Percentiles rank a stretch among this genome's conserved stretches.
These are phyloP conservation scores for Platysternon megacephalum DNA, from an alignment of 2,113 vertebrate genomes.

Conservation along the genomic window DNA sequence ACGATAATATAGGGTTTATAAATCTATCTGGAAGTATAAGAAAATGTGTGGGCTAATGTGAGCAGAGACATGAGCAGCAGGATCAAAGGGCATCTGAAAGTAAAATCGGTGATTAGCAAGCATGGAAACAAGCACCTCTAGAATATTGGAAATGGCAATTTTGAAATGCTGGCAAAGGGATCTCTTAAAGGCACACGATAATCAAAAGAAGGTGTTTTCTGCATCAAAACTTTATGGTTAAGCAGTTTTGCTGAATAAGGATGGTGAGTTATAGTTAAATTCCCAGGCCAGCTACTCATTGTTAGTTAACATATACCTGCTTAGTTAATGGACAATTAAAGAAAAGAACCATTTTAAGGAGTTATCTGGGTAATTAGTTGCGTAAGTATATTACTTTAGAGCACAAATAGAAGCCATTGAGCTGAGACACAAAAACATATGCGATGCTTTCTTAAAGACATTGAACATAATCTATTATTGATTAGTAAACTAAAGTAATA, in stretches of 20 bases:
- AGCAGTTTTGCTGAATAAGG: background rate
- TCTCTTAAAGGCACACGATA: background rate
- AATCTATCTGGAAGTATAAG: slow-evolving; percentile 18
- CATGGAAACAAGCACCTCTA: background rate
- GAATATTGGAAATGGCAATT: slow-evolving; percentile 6
- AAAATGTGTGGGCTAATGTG: slow-evolving; percentile 15
- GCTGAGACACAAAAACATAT: slow-evolving; percentile 51
- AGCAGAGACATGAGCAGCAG: slow-evolving; percentile 1
- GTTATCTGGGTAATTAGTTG: slow-evolving; percentile 61
- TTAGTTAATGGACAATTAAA: slow-evolving; percentile 51
- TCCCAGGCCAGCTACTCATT: background rate
- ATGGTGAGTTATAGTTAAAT: slow-evolving; percentile 17
- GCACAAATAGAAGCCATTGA: slow-evolving; percentile 37
- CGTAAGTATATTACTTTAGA: slow-evolving; percentile 58
- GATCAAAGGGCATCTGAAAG: background rate
- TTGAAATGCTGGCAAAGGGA: background rate
- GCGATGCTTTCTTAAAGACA: slow-evolving; percentile 18
- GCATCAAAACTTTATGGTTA: background rate
- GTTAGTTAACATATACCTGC: slow-evolving; percentile 23
- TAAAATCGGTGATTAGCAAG: slow-evolving; percentile 12
- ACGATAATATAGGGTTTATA: slow-evolving; percentile 3
- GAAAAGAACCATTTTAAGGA: slow-evolving; percentile 57
- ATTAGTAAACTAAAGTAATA: slow-evolving; percentile 46
- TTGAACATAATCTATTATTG: slow-evolving; percentile 35
- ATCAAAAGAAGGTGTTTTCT: slow-evolving; percentile 7